Base-by-base conservation (phyloP, 2,113 vertebrate species). In the Leucopsar rothschildi region DNA sequence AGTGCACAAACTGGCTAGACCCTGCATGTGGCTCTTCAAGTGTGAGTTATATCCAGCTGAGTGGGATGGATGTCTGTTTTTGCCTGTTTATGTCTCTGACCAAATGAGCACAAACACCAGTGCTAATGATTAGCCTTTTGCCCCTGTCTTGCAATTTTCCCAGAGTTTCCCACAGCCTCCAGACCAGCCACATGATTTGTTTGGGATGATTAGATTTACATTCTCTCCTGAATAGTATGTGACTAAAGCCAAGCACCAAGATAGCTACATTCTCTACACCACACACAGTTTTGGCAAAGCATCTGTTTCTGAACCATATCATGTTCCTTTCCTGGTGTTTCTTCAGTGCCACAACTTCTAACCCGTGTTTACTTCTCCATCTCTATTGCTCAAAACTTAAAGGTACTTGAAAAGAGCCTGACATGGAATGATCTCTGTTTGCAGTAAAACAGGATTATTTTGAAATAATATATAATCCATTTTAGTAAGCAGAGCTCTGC, bases 131-230 rank as follows among this genome's bases (percentile, higher is more conserved):
- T 11, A 60, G 63, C 45, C 66, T 93, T 88, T 88, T 92, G 66
- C 88, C 80, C 68, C 72, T 82, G 85, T 49, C 75, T 68, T 79
- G 49, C 57, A 64, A 8, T 92, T 90, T 86, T 88, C 57, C 37
- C 42, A 61, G 71, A 60, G 7, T 25, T 49, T 49, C 23, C 23
- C 47, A 49, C 50, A 61, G 37, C 53, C 40, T 95, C 37, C 61
- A 81, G 83, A 88, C 31, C 70, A 76, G 49, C 27, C 37, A 61
- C 42, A 9, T 53, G 31, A 45, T 90, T 90, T 86, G 28, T n/a
- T 44, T 59, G 49, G n/a, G 25, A 64, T 29, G 40, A 82, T 78
- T 57, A 73, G 66, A 75, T 88, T 85, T 85, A 59, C 33, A 49
- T 60, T 86, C 40, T 76, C 27, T 69, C 53, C 45, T 73, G 71